phyloP scores from a whole-genome alignment of 2,888 invertebrate species.

The Sinotaia quadrata region DNA sequence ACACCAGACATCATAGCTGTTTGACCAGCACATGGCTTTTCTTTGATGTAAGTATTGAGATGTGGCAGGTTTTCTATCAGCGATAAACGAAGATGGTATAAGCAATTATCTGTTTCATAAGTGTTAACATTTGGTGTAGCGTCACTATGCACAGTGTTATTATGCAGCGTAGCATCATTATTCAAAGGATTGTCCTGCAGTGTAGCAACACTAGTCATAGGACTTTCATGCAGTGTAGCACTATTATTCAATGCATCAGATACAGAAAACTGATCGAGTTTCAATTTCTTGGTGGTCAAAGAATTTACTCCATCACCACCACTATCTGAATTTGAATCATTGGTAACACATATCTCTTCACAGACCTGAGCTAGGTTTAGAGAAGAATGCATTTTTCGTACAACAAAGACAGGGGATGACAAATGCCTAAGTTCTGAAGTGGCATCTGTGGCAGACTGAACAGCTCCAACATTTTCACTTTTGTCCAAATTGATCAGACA shows the following conservation, averaged over 20 bases:
- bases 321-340: no score
- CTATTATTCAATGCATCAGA: no score
- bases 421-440: neutral
- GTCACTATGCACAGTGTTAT: neutral
- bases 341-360: no score
- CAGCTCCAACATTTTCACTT: neutral
- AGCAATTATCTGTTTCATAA: neutral
- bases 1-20: constrained; percentile 29
- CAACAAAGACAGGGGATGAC: neutral
- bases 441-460: neutral
- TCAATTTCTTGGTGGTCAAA: no score
- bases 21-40: neutral
- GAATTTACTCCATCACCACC: no score
- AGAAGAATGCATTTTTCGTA: neutral
- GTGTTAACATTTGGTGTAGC: neutral
- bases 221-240: no score
- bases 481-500: no score
- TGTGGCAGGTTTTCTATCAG: constrained; percentile 31
- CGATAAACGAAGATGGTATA: constrained; percentile 34
- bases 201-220: no score
- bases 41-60: neutral
- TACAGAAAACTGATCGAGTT: no score
- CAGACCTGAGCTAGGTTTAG: no score
- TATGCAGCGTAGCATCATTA: neutral
- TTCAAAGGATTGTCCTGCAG: neutral